Evolutionary conservation across 2,797 vertebrate genomes (phyloP).

Genomic region (Etheostoma nigrum): DNA sequence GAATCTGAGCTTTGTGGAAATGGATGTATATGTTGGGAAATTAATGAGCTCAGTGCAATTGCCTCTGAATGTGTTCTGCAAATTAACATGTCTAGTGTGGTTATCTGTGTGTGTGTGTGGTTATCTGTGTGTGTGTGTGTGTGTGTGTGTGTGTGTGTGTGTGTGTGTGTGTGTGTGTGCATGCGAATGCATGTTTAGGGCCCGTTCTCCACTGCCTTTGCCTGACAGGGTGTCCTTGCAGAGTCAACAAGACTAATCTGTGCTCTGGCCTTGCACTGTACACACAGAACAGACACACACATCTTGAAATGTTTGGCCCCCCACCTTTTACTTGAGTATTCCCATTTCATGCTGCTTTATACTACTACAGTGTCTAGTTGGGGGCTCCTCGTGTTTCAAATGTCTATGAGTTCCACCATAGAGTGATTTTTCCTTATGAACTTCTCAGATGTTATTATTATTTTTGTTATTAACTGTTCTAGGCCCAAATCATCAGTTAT

Average conservation of each 20-base stretch:
- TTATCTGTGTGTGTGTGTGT: no score
- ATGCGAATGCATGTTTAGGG: constrained; percentile 52
- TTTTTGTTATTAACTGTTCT: not conserved
- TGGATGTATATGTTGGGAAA: constrained; percentile 75
- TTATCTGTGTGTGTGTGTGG: not conserved
- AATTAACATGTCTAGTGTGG: constrained; percentile 61
- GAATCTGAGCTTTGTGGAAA: constrained; percentile 60
- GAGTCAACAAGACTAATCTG: constrained; percentile 87
- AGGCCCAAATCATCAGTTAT: not conserved
- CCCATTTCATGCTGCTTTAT: no score
- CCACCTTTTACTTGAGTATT: no score
- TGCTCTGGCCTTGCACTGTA: constrained; percentile 77
- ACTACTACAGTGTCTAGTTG: not conserved
- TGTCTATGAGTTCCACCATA: not conserved
- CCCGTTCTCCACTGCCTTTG: constrained; percentile 68
- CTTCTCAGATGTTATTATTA: not conserved
- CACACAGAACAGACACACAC: constrained; percentile 20
- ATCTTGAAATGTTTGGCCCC: not conserved
- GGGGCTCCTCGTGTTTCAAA: not conserved
- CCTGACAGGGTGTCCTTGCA: constrained; percentile 85
- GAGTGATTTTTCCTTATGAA: not conserved
- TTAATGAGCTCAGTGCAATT: constrained; percentile 78
- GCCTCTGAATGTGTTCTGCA: constrained; percentile 55
- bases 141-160: no score
- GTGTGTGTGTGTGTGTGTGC: constrained; percentile 1